A percentile compares a stretch with the other conserved stretches of the same genome.
phyloP scores from a whole-genome alignment of 2,113 vertebrate species.

The Bolborhynchus lineola region DNA sequence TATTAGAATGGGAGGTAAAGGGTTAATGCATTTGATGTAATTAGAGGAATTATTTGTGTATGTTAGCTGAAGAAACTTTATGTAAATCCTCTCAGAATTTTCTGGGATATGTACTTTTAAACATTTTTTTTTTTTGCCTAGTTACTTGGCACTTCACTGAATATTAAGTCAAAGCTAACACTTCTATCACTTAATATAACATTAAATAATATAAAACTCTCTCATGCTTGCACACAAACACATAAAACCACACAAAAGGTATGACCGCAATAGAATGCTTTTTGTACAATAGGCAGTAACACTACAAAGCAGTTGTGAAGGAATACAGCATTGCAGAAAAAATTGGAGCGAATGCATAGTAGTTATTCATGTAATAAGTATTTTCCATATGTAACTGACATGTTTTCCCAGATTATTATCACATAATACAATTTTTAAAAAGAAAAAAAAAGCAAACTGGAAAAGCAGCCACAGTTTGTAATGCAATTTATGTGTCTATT shows the following conservation, averaged over 20 bases:
- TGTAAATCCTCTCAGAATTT: not conserved
- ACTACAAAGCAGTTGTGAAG: not conserved
- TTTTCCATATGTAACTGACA: not conserved
- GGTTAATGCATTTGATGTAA: not conserved
- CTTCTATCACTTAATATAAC: not conserved
- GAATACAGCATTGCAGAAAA: not conserved
- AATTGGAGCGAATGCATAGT: not conserved
- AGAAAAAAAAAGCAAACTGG: not conserved
- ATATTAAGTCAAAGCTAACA: not conserved
- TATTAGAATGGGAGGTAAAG: not conserved
- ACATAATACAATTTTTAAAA: not conserved
- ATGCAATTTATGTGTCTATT: conserved; percentile 42
- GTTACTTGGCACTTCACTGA: not conserved
- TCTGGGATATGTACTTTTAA: not conserved
- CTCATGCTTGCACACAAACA: not conserved
- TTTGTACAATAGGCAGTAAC: not conserved
- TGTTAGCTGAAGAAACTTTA: conserved; percentile 20
- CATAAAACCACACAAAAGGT: not conserved
- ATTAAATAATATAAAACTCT: not conserved
- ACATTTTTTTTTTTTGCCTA: not conserved
- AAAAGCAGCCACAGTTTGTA: not conserved
- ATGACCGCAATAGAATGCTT: not conserved
- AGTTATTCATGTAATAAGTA: not conserved
- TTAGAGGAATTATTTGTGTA: not conserved
- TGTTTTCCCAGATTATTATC: not conserved